A percentile compares a stretch with the other conserved stretches of the same genome.
phyloP scores from a whole-genome alignment of 1,140 invertebrate species.

The Aphaenogaster ashmeadi region DNA sequence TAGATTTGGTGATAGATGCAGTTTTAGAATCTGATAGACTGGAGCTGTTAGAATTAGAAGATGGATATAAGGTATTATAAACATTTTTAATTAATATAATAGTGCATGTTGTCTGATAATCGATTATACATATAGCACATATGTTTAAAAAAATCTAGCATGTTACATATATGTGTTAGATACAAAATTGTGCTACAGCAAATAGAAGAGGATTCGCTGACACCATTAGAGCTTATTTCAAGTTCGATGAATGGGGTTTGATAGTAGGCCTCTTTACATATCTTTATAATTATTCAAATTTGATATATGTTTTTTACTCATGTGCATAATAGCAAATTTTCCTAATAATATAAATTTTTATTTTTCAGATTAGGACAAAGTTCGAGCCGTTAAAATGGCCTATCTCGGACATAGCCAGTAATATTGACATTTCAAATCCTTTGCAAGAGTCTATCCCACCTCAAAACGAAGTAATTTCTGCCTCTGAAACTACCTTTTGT shows the following conservation, averaged over 20 bases:
- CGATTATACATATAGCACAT: constrained; percentile 55
- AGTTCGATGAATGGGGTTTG: constrained; percentile 81
- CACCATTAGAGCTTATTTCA: constrained; percentile 75
- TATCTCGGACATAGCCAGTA: constrained; percentile 89
- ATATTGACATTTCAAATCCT: constrained; percentile 85
- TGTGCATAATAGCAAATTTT: constrained; percentile 12
- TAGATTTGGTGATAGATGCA: constrained; percentile 93
- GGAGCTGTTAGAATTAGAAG: constrained; percentile 90
- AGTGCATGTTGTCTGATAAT: neutral
- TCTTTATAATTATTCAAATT: constrained; percentile 9
- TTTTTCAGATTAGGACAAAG: constrained; percentile 92
- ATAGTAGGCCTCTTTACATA: constrained; percentile 81
- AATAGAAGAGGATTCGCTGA: constrained; percentile 81
- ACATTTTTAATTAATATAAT: constrained; percentile 14
- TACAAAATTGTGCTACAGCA: constrained; percentile 79
- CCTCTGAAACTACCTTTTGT: constrained; percentile 78
- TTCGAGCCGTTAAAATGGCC: constrained; percentile 95
- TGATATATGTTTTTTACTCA: neutral
- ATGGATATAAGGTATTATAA: constrained; percentile 90
- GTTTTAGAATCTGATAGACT: constrained; percentile 94
- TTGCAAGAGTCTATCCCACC: constrained; percentile 66
- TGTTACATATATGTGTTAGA: constrained; percentile 46
- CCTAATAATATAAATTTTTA: constrained; percentile 36
- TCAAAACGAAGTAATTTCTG: constrained; percentile 67
- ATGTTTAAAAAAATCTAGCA: constrained; percentile 23